phyloP scores from a whole-genome alignment of 2,113 vertebrate species.

The Syngnathus typhle region DNA sequence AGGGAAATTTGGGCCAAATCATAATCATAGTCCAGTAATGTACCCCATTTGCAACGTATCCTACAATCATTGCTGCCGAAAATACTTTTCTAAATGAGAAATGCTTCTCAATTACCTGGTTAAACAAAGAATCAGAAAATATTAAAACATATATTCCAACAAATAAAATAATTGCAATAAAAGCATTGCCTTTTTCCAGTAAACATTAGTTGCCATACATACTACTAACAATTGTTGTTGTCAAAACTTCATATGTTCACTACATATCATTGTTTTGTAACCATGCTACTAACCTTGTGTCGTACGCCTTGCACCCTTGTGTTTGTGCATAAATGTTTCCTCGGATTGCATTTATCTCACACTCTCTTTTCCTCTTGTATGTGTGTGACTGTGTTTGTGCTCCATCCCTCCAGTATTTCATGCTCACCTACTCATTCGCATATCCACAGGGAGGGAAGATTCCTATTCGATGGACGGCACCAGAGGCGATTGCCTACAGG shows the following conservation, averaged over 20 bases:
- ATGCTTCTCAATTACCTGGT: too few species aligned
- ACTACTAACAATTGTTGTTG: slow-evolving; percentile 11
- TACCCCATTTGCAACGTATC: neutral
- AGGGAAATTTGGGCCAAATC: neutral
- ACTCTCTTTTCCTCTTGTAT: slow-evolving; percentile 63
- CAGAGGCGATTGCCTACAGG: slow-evolving; percentile 93
- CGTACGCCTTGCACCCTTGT: slow-evolving; percentile 48
- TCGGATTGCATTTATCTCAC: slow-evolving; percentile 54
- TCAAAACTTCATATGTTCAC: slow-evolving; percentile 18
- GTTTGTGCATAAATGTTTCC: slow-evolving; percentile 49
- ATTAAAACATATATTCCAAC: neutral
- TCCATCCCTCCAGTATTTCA: slow-evolving; percentile 73
- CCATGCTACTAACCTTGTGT: slow-evolving; percentile 40
- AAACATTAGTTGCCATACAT: neutral
- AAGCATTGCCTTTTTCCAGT: neutral
- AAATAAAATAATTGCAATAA: neutral
- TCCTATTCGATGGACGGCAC: slow-evolving; percentile 96
- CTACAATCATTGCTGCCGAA: neutral
- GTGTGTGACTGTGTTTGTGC: slow-evolving; percentile 64
- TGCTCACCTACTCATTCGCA: slow-evolving; percentile 71
- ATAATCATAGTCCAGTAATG: neutral
- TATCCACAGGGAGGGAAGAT: slow-evolving; percentile 92
- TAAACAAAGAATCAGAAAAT: too few species aligned
- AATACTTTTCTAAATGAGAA: too few species aligned
- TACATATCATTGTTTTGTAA: slow-evolving; percentile 34